Conservation (phyloP, 1,140 invertebrate species). For the Apis dorsata region DNA sequence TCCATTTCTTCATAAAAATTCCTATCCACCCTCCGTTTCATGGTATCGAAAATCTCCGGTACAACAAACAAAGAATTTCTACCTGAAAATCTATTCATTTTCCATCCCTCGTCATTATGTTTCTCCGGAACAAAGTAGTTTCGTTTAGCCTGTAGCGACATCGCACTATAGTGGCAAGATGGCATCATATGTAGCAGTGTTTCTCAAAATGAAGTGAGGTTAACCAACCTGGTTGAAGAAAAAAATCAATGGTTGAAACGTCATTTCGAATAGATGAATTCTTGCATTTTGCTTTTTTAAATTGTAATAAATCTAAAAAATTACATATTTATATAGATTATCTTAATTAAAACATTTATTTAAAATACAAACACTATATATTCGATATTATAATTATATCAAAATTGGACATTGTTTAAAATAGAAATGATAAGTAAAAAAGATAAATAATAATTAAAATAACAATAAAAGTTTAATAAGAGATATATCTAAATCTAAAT, state of each 20-base stretch:
- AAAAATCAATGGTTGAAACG: neutral
- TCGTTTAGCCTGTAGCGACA: conserved; percentile 20
- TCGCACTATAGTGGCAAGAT: conserved; percentile 29
- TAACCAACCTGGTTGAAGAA: neutral
- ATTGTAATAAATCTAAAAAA: neutral
- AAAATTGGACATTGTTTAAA: too few relatives aligned
- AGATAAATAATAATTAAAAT: too few relatives aligned
- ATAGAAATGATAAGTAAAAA: too few relatives aligned
- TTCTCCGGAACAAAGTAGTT: neutral
- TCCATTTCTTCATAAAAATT: conserved; percentile 11
- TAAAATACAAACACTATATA: too few relatives aligned
- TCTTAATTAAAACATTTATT: too few relatives aligned
- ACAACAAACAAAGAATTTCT: neutral
- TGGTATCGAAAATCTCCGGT: neutral
- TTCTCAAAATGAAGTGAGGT: conserved; percentile 29
- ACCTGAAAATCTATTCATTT: neutral
- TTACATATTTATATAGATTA: neutral
- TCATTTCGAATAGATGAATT: neutral
- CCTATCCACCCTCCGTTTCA: neutral
- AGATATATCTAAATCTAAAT: too few relatives aligned
- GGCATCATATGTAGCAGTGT: conserved; percentile 40
- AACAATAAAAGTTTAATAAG: too few relatives aligned
- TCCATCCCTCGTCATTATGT: neutral
- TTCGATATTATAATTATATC: too few relatives aligned
- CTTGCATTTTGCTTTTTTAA: neutral